Percentiles rank a stretch among this genome's conserved stretches.
These are phyloP conservation scores for Synanceia verrucosa DNA, from an alignment of 2,797 vertebrate genomes.

Conservation along the genomic window DNA sequence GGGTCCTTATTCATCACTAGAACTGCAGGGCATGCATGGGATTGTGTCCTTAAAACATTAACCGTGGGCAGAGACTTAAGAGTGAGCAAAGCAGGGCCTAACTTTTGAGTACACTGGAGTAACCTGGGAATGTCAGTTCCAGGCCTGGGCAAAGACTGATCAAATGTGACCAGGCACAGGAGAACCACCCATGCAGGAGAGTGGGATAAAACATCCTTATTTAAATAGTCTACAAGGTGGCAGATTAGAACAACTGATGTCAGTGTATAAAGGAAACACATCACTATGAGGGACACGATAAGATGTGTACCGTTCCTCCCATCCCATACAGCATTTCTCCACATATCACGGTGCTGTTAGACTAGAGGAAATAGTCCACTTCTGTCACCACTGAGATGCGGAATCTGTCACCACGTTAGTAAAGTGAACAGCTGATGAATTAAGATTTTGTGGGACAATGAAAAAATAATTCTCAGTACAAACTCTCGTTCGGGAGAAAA, in stretches of 20 bases:
- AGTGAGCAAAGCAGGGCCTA: constrained; percentile 17
- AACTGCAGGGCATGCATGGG: constrained; percentile 58
- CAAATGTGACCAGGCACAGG: constrained; percentile 6
- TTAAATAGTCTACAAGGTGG: constrained; percentile 18
- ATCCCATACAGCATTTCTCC: constrained; percentile 11
- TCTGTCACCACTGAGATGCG: constrained; percentile 4
- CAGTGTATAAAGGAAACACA: constrained; percentile 38
- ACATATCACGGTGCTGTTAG: constrained; percentile 5
- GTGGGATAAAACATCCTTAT: constrained; percentile 4
- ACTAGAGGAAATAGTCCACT: not conserved
- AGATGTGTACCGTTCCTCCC: constrained; percentile 21
- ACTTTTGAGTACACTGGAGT: constrained; percentile 1
- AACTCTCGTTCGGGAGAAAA: not conserved
- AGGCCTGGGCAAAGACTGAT: constrained; percentile 26
- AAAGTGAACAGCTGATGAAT: constrained; percentile 5
- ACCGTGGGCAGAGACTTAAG: constrained; percentile 5
- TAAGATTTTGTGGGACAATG: constrained; percentile 39
- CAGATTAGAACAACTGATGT: constrained; percentile 28
- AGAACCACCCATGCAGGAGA: constrained; percentile 49
- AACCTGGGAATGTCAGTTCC: constrained; percentile 7
- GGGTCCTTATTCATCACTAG: constrained; percentile 39
- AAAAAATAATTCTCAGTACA: constrained; percentile 3
- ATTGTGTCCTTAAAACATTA: constrained; percentile 22
- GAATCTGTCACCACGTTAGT: not conserved
- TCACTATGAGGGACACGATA: not conserved